Base-by-base conservation (phyloP, 2,888 invertebrate species). In the Philonicus albiceps region DNA sequence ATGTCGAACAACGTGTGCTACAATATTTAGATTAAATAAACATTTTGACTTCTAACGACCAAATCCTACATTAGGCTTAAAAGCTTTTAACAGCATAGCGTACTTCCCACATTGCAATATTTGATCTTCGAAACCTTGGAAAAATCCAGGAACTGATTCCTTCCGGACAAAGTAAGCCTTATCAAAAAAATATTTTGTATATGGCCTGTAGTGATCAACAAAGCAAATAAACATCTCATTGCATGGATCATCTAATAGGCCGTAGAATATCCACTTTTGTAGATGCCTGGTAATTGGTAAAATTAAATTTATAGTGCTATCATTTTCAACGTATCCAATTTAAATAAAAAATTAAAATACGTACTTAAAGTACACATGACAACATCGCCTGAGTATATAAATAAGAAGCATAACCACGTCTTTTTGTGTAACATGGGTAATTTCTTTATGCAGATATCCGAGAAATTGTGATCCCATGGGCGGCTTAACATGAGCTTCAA, bases 231-330 rank as follows among this genome's bases (percentile, higher is more conserved):
- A 98, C 89, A 98, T 97, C 92, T 98, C 98, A 89, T 96, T 95
- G 90, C 95, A 95, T 16, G 94, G 93, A 91, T 98, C 98, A 88
- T 96, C 95, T 19, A 98, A 93, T 84, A 95, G 94, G 0, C 98
- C 98, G 90, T 97, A 96, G 90, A 97, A 96, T 87, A 98, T 95
- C 95, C 98, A 98, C 87, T 95, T 94, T 90, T 96, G 95, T 49
- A 98, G 93, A 90, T 92, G 90, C 22, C 89, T 90, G 72, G 5
- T 43, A 74, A 87, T 86, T 75, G 8, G n/a, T 75, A 22, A 16
- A 11, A 72, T 19, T 8, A 72, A 22, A 76, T 11, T 40, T 8
- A 40, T 13, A 40, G 40, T 13, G 13, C 40, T 40, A 3, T 40
- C 7, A 11, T 43, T 43, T 43, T 11, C 2, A 13, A 43, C 16